Percentiles rank a stretch among this genome's conserved stretches.
phyloP scores from a whole-genome alignment of 2,888 invertebrate genomes.

The Cryptus viduatorius region DNA sequence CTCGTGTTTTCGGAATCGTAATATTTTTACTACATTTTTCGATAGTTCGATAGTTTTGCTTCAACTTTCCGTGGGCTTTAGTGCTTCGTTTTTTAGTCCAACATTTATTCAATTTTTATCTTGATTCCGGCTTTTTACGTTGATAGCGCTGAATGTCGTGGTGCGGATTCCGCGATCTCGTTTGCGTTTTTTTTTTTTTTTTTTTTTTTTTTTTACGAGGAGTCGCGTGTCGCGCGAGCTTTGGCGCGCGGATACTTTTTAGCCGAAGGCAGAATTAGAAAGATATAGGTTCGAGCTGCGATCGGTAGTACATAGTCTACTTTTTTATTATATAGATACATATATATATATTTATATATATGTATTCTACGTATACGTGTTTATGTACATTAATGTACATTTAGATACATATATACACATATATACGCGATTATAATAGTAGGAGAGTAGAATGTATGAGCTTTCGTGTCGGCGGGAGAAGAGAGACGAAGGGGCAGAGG shows the following conservation, averaged over 20 bases:
- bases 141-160: neutral
- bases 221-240: conserved; percentile 29
- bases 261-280: conserved; percentile 44
- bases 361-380: neutral
- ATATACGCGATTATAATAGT: neutral
- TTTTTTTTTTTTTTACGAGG: conserved; percentile 8
- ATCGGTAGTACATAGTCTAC: conserved; percentile 14
- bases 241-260: conserved; percentile 18
- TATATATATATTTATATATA: neutral
- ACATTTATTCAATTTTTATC: neutral
- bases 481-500: conserved; percentile 75
- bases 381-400: neutral
- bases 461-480: conserved; percentile 62
- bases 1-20: neutral
- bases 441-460: conserved; percentile 56
- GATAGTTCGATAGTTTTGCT: neutral
- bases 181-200: neutral
- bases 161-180: neutral
- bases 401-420: neutral
- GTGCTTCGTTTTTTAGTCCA: neutral
- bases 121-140: neutral
- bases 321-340: neutral
- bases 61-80: neutral
- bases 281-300: conserved; percentile 29
- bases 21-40: neutral